Evolutionary conservation across 2,113 vertebrate genomes (phyloP).

Genomic region (Beaufortia kweichowensis): DNA sequence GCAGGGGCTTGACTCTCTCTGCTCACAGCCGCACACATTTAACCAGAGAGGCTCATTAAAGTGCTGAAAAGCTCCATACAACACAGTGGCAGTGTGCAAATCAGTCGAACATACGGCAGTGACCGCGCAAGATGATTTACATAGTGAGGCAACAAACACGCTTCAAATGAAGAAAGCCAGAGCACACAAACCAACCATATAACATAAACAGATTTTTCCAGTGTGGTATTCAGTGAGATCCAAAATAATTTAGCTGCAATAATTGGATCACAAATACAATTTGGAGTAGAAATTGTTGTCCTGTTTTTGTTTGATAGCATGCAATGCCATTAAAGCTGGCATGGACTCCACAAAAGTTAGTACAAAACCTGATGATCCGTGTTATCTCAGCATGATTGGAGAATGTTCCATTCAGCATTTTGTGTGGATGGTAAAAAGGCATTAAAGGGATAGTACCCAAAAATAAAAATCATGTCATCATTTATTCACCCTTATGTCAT

Average conservation of each 20-base stretch:
- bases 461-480: too few species aligned
- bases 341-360: too few species aligned
- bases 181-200: background rate
- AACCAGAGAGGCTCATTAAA: slow-evolving; percentile 39
- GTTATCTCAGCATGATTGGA: too few species aligned
- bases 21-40: slow-evolving; percentile 41
- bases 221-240: background rate
- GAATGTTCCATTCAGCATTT: too few species aligned
- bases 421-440: too few species aligned
- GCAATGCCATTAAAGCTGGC: too few species aligned
- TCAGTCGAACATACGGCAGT: background rate
- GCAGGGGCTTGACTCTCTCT: slow-evolving; percentile 44
- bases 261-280: too few species aligned
- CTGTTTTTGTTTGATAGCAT: background rate
- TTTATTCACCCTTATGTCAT: too few species aligned
- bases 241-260: too few species aligned
- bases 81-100: slow-evolving; percentile 26
- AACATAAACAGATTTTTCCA: background rate
- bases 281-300: too few species aligned
- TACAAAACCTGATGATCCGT: too few species aligned
- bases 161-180: background rate
- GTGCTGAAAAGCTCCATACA: slow-evolving; percentile 22
- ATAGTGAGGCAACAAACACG: slow-evolving; percentile 33
- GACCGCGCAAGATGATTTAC: slow-evolving; percentile 12
- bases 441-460: too few species aligned